Conservation (phyloP, 2,797 vertebrate species). For the Tenualosa ilisha region DNA sequence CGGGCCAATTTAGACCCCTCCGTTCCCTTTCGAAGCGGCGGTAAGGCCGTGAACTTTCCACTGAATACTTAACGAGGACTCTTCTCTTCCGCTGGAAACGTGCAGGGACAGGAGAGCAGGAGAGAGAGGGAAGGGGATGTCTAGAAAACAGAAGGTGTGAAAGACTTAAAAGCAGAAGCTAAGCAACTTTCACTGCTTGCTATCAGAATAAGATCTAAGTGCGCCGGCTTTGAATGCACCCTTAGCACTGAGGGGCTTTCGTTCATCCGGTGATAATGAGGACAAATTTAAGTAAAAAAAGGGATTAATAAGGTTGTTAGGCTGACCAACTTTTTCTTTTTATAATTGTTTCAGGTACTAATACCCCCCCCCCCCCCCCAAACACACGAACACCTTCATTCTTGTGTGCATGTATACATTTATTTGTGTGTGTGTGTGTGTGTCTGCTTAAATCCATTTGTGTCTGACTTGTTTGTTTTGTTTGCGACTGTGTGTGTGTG, state of each 20-base stretch:
- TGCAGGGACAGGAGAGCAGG: constrained; percentile 59
- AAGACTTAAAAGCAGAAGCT: constrained; percentile 55
- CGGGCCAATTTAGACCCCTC: constrained; percentile 55
- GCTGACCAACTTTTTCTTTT: background rate
- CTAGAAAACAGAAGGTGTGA: constrained; percentile 39
- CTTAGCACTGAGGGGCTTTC: constrained; percentile 58
- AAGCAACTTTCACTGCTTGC: constrained; percentile 70
- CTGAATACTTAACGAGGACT: constrained; percentile 56
- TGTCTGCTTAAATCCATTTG: background rate
- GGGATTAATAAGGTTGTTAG: background rate
- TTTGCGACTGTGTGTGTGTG: constrained; percentile 8
- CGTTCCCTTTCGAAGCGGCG: constrained; percentile 36
- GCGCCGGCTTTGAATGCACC: constrained; percentile 70
- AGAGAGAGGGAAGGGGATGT: constrained; percentile 45
- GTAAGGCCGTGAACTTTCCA: constrained; percentile 47
- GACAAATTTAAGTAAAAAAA: constrained; percentile 67
- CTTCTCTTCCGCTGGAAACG: constrained; percentile 53
- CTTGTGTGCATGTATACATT: background rate
- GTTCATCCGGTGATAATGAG: constrained; percentile 61
- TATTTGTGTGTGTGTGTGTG: constrained; percentile 5
- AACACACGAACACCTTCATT: no score
- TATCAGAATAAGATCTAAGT: constrained; percentile 72
- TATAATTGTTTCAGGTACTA: background rate
- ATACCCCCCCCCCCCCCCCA: background rate
- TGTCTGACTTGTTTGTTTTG: background rate